Conservation (phyloP, 2,888 invertebrate species). For the Tenodera sinensis region DNA sequence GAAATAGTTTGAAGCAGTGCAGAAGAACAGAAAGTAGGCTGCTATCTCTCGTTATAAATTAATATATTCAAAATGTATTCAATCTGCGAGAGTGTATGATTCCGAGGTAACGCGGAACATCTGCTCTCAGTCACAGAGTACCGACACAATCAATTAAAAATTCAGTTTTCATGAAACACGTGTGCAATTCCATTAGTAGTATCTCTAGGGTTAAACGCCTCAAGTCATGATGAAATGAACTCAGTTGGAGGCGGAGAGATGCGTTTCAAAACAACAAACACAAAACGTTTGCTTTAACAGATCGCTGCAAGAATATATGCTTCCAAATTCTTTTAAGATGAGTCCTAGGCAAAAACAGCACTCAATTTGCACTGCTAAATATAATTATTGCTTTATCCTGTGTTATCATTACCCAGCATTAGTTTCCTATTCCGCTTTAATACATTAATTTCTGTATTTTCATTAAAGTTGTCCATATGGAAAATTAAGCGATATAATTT, state of each 20-base stretch:
- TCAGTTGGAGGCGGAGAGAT: background rate
- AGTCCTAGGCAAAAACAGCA: background rate
- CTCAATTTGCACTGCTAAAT: background rate
- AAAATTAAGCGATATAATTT: too few relatives aligned
- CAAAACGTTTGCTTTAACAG: background rate
- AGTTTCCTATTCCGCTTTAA: too few relatives aligned
- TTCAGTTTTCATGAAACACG: background rate
- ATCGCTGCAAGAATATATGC: background rate
- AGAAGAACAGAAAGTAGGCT: background rate
- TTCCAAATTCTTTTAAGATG: background rate
- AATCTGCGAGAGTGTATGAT: background rate
- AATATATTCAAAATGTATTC: constrained; percentile 5
- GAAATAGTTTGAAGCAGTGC: background rate
- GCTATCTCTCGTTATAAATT: background rate
- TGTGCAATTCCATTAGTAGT: constrained; percentile 1
- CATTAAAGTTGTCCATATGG: too few relatives aligned
- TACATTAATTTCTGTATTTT: too few relatives aligned
- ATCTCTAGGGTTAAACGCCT: background rate
- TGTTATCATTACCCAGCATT: too few relatives aligned
- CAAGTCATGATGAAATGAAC: background rate
- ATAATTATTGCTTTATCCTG: background rate
- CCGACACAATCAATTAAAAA: constrained; percentile 17
- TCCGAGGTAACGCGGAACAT: background rate
- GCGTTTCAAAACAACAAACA: background rate
- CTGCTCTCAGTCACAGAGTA: background rate